Base-by-base conservation (phyloP, 2,888 invertebrate genomes). In the Cephus rjabovi region DNA sequence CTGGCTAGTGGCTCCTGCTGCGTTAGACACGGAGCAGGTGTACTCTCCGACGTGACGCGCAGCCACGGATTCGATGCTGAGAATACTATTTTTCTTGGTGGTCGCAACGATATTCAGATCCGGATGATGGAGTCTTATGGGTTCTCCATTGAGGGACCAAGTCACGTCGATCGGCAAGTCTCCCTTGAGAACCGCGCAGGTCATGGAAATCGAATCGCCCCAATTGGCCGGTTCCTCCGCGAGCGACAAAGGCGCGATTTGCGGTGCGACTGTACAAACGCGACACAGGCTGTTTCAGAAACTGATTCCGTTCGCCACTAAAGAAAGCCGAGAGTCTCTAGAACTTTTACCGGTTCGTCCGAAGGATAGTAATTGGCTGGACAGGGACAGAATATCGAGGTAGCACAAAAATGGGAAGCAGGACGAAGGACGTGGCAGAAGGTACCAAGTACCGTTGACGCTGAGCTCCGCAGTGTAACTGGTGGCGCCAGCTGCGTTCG, bases 241-340 rank as follows among this genome's bases (percentile, higher is more conserved):
- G 90, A 96, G 95, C 83, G 94, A 93, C 91, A 96, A 96, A 84
- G 95, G 95, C 87, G 94, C 93, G 89, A 95, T 94, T 92, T 95
- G 94, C 79, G 96, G 96, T 89, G 95, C 93, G 93, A 94, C 96
- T 96, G 92, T 91, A 93, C 92, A 91, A 86, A 80, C 70, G 75
- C 81, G 40, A 79, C 81, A 15, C 31, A 33, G 30, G 11, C 33
- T 15, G 80, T 78, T 56, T 79, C 76, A 76, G 81, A 81, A 35
- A 80, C 81, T 30, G 71, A 75, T 69, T 81, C 34, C 33, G 80
- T 78, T 79, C 88, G 88, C 89, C 73, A 78, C 78, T 56, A 89
- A 40, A 1, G 15, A 40, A 15, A 40, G 6, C 15, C 15, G 35
- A 12, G 35, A 35, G 35, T 40, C 4, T 40, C 15, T 40, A 15